A percentile compares a stretch with the other conserved stretches of the same genome.
Evolutionary conservation across 2,113 vertebrate species (phyloP).

Genomic region (Echinops telfairi): DNA sequence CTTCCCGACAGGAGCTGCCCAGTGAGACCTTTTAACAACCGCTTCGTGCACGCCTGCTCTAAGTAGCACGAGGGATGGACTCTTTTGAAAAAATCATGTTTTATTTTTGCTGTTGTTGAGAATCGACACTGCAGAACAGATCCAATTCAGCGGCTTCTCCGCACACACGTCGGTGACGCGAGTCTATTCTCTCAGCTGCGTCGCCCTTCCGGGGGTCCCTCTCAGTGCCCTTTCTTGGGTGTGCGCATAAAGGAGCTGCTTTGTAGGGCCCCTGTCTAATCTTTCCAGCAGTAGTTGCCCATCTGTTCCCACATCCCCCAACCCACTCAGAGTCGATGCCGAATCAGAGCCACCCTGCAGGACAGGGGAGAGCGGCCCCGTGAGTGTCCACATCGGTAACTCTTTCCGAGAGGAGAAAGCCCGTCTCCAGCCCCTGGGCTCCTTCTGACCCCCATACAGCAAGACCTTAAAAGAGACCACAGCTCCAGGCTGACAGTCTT

Average conservation of each 20-base stretch:
- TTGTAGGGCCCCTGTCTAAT: background rate
- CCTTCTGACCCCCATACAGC: too few relatives aligned
- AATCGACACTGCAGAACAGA: background rate
- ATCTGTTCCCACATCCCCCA: background rate
- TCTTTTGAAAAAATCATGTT: background rate
- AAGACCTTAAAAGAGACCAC: too few relatives aligned
- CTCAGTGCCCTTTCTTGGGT: background rate
- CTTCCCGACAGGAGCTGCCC: accelerated
- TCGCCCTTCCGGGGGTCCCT: background rate
- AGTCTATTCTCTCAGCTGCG: background rate
- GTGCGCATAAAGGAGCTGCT: background rate
- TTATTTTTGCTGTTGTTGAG: background rate
- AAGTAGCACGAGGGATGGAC: too few relatives aligned
- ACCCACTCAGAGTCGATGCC: too few relatives aligned
- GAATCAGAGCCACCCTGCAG: too few relatives aligned
- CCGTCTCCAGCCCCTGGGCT: too few relatives aligned
- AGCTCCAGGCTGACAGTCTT: too few relatives aligned
- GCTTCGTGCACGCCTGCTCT: too few relatives aligned
- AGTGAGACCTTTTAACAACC: background rate
- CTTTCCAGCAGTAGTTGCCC: background rate
- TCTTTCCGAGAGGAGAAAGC: too few relatives aligned
- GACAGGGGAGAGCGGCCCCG: too few relatives aligned
- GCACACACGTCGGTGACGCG: background rate
- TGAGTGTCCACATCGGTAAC: too few relatives aligned
- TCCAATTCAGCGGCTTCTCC: background rate